A percentile compares a stretch with the other conserved stretches of the same genome.
Conservation (phyloP, 2,888 invertebrate species). For the Aleiodes testaceus region DNA sequence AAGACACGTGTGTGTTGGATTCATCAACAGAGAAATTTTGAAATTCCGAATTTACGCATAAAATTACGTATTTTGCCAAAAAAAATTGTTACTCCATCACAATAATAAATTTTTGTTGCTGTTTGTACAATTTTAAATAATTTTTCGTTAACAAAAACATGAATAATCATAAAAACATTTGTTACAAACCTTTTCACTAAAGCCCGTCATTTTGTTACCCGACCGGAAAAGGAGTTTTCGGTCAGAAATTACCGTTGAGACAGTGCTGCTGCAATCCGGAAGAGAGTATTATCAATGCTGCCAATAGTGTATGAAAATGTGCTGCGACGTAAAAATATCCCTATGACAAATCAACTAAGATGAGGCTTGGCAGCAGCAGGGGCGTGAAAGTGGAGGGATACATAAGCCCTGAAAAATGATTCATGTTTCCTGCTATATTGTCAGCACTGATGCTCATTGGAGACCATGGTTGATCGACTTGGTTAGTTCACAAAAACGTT, state of each 20-base stretch:
- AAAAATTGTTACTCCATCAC: neutral
- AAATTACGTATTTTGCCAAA: neutral
- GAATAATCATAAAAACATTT: constrained; percentile 54
- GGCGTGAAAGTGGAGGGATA: constrained; percentile 8
- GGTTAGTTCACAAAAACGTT: constrained; percentile 72
- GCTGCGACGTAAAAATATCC: no score
- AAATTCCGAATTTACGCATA: no score
- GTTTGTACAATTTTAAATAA: neutral
- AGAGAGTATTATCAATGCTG: constrained; percentile 49
- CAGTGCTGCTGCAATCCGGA: constrained; percentile 58
- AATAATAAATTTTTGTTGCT: neutral
- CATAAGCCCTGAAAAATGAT: constrained; percentile 56
- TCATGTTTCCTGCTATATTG: constrained; percentile 70
- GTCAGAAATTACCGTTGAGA: constrained; percentile 44
- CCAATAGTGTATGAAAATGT: neutral
- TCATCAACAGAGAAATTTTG: no score
- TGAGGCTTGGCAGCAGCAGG: neutral
- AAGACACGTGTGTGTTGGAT: no score
- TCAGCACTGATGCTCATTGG: constrained; percentile 67
- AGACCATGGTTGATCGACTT: constrained; percentile 78
- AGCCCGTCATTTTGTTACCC: constrained; percentile 67
- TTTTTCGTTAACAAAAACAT: neutral
- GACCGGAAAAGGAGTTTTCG: constrained; percentile 65
- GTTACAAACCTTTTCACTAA: constrained; percentile 67
- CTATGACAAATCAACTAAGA: no score